These are phyloP conservation scores for Euborellia annulipes DNA, from an alignment of 1,140 invertebrate species.

Conservation along the genomic window DNA sequence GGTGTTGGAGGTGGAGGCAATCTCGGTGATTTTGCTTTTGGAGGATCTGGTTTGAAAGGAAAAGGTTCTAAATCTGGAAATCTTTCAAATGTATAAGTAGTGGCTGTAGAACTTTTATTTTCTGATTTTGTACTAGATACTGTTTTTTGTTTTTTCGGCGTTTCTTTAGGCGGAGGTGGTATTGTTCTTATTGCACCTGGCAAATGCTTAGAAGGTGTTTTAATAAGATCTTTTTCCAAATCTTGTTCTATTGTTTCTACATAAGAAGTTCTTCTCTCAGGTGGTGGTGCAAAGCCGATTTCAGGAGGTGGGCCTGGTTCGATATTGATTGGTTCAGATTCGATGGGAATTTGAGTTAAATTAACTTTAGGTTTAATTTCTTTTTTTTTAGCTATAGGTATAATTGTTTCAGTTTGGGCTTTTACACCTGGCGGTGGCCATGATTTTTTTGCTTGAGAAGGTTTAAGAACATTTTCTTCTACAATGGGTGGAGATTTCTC, in stretches of 20 bases:
- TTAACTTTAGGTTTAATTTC: slow-evolving; percentile 21
- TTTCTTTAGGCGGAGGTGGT: slow-evolving; percentile 24
- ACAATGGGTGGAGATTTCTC: slow-evolving; percentile 11
- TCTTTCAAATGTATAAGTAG: slow-evolving; percentile 28
- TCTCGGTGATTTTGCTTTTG: slow-evolving; percentile 21
- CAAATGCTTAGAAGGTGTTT: slow-evolving; percentile 33
- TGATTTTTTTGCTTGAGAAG: slow-evolving; percentile 25
- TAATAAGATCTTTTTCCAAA: slow-evolving; percentile 34
- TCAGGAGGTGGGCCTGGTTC: slow-evolving; percentile 46
- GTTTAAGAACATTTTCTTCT: slow-evolving; percentile 23
- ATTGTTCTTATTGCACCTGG: slow-evolving; percentile 33
- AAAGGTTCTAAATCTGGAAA: slow-evolving; percentile 35
- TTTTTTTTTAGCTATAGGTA: too few species aligned
- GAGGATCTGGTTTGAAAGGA: slow-evolving; percentile 29
- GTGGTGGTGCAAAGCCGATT: slow-evolving; percentile 37
- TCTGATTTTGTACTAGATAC: slow-evolving; percentile 10
- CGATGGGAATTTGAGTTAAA: slow-evolving; percentile 25
- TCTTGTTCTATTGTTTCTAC: slow-evolving; percentile 40
- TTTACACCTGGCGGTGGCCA: slow-evolving; percentile 26
- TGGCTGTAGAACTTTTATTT: slow-evolving; percentile 20
- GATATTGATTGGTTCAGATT: slow-evolving; percentile 28
- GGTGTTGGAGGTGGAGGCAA: slow-evolving; percentile 35
- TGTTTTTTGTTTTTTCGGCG: slow-evolving; percentile 11
- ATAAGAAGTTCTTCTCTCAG: slow-evolving; percentile 31
- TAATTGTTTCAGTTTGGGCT: slow-evolving; percentile 25